Evolutionary conservation across 2,888 invertebrate genomes (phyloP).

Genomic region (Rhagonycha lutea): DNA sequence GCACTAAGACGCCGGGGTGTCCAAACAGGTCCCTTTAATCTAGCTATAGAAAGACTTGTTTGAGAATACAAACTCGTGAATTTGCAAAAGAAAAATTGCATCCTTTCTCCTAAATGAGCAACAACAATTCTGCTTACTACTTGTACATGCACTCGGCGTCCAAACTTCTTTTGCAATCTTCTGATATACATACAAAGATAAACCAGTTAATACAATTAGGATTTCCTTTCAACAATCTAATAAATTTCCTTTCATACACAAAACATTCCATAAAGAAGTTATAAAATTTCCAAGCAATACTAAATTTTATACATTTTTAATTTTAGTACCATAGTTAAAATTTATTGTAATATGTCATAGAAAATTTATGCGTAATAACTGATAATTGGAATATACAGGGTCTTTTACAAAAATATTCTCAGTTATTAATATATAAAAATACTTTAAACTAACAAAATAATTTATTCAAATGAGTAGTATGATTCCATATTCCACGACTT

Average conservation of each 20-base stretch:
- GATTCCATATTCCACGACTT: too few species aligned
- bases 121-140: constrained; percentile 43
- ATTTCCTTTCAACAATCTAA: constrained; percentile 51
- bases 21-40: constrained; percentile 46
- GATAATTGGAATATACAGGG: too few species aligned
- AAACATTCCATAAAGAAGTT: background rate
- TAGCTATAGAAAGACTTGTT: constrained; percentile 42
- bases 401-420: too few species aligned
- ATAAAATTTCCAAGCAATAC: background rate
- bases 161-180: constrained; percentile 45
- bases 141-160: constrained; percentile 48
- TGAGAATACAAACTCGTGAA: constrained; percentile 51
- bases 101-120: constrained; percentile 47
- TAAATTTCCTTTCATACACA: constrained; percentile 46
- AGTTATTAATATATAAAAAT: too few species aligned
- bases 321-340: background rate
- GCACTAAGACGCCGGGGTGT: constrained; percentile 41
- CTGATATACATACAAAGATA: constrained; percentile 47
- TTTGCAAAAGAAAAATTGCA: constrained; percentile 50
- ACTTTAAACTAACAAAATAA: too few species aligned
- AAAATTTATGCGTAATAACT: background rate
- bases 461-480: too few species aligned
- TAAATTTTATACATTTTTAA: background rate
- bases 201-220: constrained; percentile 53
- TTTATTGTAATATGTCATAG: background rate